phyloP scores from a whole-genome alignment of 2,888 invertebrate species.

The Agrochola circellaris region DNA sequence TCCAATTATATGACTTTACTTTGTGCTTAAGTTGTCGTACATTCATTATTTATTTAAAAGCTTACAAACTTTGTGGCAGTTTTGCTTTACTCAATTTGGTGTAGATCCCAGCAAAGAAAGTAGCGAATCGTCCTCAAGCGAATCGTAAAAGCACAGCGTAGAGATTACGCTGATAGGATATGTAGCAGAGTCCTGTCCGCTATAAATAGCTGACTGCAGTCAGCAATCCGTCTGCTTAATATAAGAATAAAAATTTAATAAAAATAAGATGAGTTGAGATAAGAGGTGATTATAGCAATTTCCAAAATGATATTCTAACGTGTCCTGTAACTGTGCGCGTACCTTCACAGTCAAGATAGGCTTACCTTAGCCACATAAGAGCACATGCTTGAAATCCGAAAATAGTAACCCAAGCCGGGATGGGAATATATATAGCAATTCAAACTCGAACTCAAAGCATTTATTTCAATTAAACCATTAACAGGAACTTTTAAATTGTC shows the following conservation, averaged over 20 bases:
- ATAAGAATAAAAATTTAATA: too few relatives aligned
- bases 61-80: constrained; percentile 7
- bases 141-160: constrained; percentile 1
- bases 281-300: neutral
- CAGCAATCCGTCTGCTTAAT: too few relatives aligned
- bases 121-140: constrained; percentile 20
- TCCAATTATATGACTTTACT: neutral
- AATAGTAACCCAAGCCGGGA: too few relatives aligned
- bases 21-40: neutral
- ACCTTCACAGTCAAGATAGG: too few relatives aligned
- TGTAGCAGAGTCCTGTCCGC: neutral
- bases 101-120: constrained; percentile 19
- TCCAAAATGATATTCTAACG: too few relatives aligned
- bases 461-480: too few relatives aligned
- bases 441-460: too few relatives aligned
- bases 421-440: too few relatives aligned
- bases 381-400: too few relatives aligned
- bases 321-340: too few relatives aligned
- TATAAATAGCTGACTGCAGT: neutral
- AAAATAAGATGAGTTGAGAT: neutral
- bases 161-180: neutral
- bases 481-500: too few relatives aligned
- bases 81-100: neutral
- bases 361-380: too few relatives aligned
- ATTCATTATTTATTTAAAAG: constrained; percentile 26